Percentiles rank a stretch among this genome's conserved stretches.
phyloP scores from a whole-genome alignment of 2,888 invertebrate genomes.

The Podotricha telesiphe region DNA sequence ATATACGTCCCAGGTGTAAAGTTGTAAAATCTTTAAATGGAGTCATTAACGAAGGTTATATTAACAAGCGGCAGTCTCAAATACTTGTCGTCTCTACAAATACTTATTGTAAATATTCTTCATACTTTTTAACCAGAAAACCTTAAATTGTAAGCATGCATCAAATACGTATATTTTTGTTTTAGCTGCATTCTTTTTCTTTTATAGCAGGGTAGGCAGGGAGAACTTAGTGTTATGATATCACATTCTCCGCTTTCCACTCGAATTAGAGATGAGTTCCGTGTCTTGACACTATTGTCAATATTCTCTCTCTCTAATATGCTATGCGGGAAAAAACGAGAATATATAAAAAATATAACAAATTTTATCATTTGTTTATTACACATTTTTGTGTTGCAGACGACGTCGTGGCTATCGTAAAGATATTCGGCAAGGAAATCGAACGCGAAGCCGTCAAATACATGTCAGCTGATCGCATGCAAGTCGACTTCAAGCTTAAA shows the following conservation, averaged over 20 bases:
- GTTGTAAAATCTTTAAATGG: constrained; percentile 2
- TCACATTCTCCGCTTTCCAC: too few species aligned
- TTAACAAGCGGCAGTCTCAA: background rate
- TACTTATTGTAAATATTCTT: background rate
- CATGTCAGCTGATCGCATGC: constrained; percentile 87
- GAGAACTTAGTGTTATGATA: too few species aligned
- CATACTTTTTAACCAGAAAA: background rate
- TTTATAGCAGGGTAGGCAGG: too few species aligned
- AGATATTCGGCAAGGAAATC: constrained; percentile 87
- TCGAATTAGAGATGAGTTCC: too few species aligned
- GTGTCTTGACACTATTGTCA: too few species aligned
- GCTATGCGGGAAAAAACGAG: too few species aligned
- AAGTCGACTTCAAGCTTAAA: constrained; percentile 88
- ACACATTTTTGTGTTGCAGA: constrained; percentile 70
- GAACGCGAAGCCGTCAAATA: constrained; percentile 84
- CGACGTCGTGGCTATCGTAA: constrained; percentile 88
- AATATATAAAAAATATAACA: too few species aligned
- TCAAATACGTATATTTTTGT: background rate
- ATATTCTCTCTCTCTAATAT: too few species aligned
- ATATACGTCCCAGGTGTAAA: background rate
- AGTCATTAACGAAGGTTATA: constrained; percentile 12
- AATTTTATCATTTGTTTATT: background rate
- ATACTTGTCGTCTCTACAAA: constrained; percentile 2
- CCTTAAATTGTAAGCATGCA: too few species aligned
- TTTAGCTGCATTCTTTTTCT: too few species aligned